Percentiles rank a stretch among this genome's conserved stretches.
Evolutionary conservation across 2,888 invertebrate species (phyloP).

Genomic region (Calameuta pallipes): DNA sequence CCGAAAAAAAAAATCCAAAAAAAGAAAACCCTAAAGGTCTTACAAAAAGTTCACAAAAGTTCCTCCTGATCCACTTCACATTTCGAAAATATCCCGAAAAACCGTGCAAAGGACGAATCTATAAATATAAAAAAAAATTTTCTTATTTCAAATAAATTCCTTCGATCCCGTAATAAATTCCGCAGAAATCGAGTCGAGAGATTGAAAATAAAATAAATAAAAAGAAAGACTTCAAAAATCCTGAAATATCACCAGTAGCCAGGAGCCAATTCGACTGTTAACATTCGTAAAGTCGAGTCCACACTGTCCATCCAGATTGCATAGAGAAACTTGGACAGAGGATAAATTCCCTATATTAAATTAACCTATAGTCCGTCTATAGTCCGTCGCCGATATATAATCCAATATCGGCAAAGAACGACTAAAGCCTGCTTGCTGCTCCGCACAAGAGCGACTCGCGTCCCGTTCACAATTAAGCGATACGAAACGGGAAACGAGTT

Average conservation of each 20-base stretch:
- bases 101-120: background rate
- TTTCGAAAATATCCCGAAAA: no score
- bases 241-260: background rate
- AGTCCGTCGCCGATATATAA: constrained; percentile 29
- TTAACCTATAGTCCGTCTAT: constrained; percentile 46
- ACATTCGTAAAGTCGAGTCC: constrained; percentile 56
- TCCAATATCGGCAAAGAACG: constrained; percentile 44
- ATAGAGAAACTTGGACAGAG: constrained; percentile 40
- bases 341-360: constrained; percentile 57
- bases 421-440: background rate
- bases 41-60: no score
- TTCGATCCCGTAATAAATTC: background rate
- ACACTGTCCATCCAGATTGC: constrained; percentile 58
- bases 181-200: background rate
- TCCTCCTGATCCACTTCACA: no score
- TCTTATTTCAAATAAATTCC: background rate
- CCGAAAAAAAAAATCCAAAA: background rate
- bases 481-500: constrained; percentile 34
- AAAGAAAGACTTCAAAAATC: constrained; percentile 5
- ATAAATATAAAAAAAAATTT: constrained; percentile 3
- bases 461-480: constrained; percentile 12
- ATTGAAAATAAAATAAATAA: background rate
- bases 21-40: no score
- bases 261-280: constrained; percentile 33
- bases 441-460: background rate